Evolutionary conservation across 2,888 invertebrate species (phyloP).

Genomic region (Autographa gamma): DNA sequence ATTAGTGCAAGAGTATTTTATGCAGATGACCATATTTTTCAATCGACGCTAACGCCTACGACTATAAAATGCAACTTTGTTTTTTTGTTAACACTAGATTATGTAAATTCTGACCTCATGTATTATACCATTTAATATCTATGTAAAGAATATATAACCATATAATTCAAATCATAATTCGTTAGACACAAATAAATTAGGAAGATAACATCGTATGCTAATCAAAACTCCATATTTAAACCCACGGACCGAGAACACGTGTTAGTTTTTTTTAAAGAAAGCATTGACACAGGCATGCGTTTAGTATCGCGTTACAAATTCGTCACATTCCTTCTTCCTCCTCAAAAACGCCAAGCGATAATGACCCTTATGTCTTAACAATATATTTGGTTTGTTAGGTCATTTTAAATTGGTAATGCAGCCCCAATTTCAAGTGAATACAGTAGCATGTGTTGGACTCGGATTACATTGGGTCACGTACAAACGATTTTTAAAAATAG

Average conservation of each 20-base stretch:
- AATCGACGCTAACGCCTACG: conserved; percentile 22
- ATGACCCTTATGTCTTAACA: conserved; percentile 48
- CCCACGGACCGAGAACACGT: conserved; percentile 62
- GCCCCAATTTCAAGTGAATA: conserved; percentile 73
- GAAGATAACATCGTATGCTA: conserved; percentile 49
- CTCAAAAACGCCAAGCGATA: conserved; percentile 46
- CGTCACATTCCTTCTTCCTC: conserved; percentile 70
- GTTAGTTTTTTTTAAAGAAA: conserved; percentile 73
- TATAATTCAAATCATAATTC: conserved; percentile 35
- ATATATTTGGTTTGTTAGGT: conserved; percentile 53
- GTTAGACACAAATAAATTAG: conserved; percentile 50
- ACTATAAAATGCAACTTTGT: not conserved
- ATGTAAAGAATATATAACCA: not conserved
- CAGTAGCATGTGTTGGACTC: conserved; percentile 75
- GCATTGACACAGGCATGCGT: conserved; percentile 74
- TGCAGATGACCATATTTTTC: conserved; percentile 33
- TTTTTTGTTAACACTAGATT: not conserved
- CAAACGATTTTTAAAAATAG: conserved; percentile 57
- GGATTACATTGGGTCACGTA: conserved; percentile 76
- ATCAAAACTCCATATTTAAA: conserved; percentile 56
- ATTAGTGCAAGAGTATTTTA: conserved; percentile 38
- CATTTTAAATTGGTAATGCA: conserved; percentile 52
- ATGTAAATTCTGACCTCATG: not conserved
- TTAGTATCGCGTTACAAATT: conserved; percentile 79
- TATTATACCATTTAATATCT: not conserved